These are phyloP conservation scores for Pagetopsis macropterus DNA, from an alignment of 2,797 vertebrate genomes.

Conservation along the genomic window DNA sequence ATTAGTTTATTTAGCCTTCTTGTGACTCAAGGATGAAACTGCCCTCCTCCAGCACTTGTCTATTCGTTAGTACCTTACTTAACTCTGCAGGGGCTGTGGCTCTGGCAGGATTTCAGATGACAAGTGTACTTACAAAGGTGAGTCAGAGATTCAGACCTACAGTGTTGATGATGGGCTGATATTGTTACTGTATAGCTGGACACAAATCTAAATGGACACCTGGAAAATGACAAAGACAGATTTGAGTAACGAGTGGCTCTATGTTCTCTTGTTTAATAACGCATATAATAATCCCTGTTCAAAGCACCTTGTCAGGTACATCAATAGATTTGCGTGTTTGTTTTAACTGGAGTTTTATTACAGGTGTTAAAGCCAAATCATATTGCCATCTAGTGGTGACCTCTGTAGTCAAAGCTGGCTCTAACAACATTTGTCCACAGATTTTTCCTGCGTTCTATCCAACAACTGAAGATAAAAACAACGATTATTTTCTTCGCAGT, in stretches of 20 bases:
- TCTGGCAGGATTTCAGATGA: constrained; percentile 67
- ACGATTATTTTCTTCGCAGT: neutral
- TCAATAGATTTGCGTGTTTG: neutral
- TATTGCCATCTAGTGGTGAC: too few relatives aligned
- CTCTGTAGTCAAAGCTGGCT: too few relatives aligned
- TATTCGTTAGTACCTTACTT: constrained; percentile 60
- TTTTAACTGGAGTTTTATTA: neutral
- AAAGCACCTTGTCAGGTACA: constrained; percentile 4
- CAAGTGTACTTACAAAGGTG: constrained; percentile 55
- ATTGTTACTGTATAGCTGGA: constrained; percentile 24
- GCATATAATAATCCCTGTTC: neutral
- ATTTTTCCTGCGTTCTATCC: neutral
- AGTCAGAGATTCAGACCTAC: constrained; percentile 47
- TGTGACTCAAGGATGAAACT: constrained; percentile 75
- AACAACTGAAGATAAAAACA: neutral
- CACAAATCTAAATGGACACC: constrained; percentile 26
- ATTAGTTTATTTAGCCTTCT: constrained; percentile 84
- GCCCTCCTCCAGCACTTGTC: constrained; percentile 68
- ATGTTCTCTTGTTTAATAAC: constrained; percentile 11
- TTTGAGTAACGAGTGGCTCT: constrained; percentile 37
- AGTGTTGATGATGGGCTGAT: constrained; percentile 22
- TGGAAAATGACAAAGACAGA: constrained; percentile 33
- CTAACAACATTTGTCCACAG: neutral
- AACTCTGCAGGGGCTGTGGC: constrained; percentile 57
- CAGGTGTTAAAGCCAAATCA: neutral